Evolutionary conservation across 2,797 vertebrate genomes (phyloP).

Genomic region (Phalloptychus januarius): DNA sequence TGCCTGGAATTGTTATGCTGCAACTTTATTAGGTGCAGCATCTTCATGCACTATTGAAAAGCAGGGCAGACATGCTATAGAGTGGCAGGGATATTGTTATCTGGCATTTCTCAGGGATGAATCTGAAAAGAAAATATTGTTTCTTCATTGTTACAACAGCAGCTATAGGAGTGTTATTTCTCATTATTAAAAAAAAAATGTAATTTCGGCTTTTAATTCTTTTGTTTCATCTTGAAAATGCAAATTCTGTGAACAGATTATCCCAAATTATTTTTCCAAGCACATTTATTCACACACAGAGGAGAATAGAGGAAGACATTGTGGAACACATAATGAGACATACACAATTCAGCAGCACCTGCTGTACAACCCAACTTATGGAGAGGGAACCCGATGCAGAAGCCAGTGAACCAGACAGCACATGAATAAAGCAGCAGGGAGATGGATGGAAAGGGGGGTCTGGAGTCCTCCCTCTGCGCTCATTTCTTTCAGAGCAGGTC

Average conservation of each 20-base stretch:
- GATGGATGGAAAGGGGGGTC: slow-evolving; percentile 65
- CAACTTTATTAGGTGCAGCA: background rate
- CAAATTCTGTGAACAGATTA: slow-evolving; percentile 23
- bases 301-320: slow-evolving; percentile 29
- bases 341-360: slow-evolving; percentile 59
- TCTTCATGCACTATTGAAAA: background rate
- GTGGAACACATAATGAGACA: slow-evolving; percentile 59
- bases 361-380: slow-evolving; percentile 64
- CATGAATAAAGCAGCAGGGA: slow-evolving; percentile 74
- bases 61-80: background rate
- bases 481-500: slow-evolving; percentile 51
- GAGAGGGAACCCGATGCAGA: slow-evolving; percentile 60
- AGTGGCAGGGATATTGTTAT: background rate
- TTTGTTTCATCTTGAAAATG: slow-evolving; percentile 26
- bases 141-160: background rate
- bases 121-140: background rate
- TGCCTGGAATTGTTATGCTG: background rate
- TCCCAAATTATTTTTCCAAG: slow-evolving; percentile 28
- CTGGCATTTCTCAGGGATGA: background rate
- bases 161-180: background rate
- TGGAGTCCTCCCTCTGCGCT: slow-evolving; percentile 28
- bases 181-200: background rate
- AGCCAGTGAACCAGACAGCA: slow-evolving; percentile 65
- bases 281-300: slow-evolving; percentile 47
- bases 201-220: slow-evolving; percentile 12